phyloP scores from a whole-genome alignment of 2,888 invertebrate species.

The Pristionchus japonicus region DNA sequence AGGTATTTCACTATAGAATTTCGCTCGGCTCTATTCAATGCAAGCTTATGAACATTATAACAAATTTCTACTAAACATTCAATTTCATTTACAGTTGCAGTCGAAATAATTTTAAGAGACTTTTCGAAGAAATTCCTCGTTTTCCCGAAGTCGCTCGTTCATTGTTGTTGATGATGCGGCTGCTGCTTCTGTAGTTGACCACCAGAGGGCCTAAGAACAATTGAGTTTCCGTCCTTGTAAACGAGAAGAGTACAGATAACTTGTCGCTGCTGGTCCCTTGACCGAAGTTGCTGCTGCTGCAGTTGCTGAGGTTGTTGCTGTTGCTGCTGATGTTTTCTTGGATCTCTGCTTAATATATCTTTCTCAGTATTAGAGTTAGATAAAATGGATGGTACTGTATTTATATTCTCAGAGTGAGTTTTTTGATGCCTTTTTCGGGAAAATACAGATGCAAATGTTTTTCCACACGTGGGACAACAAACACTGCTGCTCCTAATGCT shows the following conservation, averaged over 20 bases:
- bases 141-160: background rate
- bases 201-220: background rate
- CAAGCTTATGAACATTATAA: constrained; percentile 10
- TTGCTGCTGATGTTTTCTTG: background rate
- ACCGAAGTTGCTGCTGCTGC: background rate
- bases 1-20: background rate
- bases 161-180: background rate
- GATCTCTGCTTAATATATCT: too few species aligned
- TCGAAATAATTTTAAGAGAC: background rate
- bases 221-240: background rate
- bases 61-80: background rate
- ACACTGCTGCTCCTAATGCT: background rate
- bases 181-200: too few species aligned
- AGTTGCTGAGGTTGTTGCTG: background rate
- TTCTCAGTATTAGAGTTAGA: background rate
- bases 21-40: background rate
- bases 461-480: background rate
- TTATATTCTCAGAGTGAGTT: background rate
- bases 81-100: background rate
- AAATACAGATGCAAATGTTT: background rate
- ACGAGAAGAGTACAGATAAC: background rate
- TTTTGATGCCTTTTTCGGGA: background rate
- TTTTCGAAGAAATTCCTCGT: background rate
- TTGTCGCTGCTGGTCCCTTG: too few species aligned
- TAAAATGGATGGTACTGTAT: background rate